Percentiles rank a stretch among this genome's conserved stretches.
Conservation (phyloP, 2,888 invertebrate species). For the Danaus chrysippus region DNA sequence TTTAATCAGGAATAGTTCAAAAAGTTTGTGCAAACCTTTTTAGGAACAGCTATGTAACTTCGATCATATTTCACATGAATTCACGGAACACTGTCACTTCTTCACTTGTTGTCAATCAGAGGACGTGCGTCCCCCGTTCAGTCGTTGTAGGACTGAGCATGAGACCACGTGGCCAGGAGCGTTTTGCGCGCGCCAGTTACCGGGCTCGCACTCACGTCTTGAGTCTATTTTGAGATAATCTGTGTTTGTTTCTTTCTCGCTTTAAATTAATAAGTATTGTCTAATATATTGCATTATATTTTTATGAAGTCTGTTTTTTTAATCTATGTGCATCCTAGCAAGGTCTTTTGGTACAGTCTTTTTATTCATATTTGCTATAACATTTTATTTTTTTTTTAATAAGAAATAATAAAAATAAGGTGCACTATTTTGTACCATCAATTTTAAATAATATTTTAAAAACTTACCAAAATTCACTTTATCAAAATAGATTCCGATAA, state of each 20-base stretch:
- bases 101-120: not conserved
- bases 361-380: not conserved
- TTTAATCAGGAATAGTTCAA: not conserved
- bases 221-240: conserved; percentile 7
- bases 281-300: not conserved
- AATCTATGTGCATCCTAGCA: not conserved
- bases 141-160: conserved; percentile 36
- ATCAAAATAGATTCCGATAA: too few relatives aligned
- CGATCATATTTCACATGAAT: conserved; percentile 13
- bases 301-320: not conserved
- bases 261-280: conserved; percentile 4
- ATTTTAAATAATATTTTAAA: conserved; percentile 3
- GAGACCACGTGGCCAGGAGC: conserved; percentile 32
- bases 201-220: conserved; percentile 37
- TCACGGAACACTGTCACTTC: conserved; percentile 40
- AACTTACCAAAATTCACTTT: too few relatives aligned
- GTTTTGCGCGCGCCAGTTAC: conserved; percentile 54
- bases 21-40: not conserved
- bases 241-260: conserved; percentile 24
- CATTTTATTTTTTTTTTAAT: too few relatives aligned
- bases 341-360: not conserved
- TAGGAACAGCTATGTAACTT: not conserved
- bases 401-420: too few relatives aligned
- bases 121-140: not conserved
- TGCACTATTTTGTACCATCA: not conserved